phyloP scores from a whole-genome alignment of 2,888 invertebrate genomes.

The Plagodis pulveraria region DNA sequence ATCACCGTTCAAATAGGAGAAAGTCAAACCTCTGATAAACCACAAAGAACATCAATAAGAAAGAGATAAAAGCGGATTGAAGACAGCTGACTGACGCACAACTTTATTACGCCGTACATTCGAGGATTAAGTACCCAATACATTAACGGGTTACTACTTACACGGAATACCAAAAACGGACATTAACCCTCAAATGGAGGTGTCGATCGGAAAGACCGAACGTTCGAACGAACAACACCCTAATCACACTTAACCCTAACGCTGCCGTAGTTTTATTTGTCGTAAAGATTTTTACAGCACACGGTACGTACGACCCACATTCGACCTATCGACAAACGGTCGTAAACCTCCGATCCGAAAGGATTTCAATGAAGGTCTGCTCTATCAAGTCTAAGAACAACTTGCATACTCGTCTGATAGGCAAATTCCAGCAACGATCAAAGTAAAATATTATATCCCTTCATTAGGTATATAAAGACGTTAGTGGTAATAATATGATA shows the following conservation, averaged over 20 bases:
- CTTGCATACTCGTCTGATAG: constrained; percentile 21
- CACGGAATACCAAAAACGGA: constrained; percentile 25
- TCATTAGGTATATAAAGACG: too few species aligned
- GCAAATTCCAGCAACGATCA: not conserved
- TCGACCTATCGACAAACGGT: constrained; percentile 60
- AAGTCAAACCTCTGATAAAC: constrained; percentile 5
- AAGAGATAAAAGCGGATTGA: constrained; percentile 20
- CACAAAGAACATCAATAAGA: constrained; percentile 9
- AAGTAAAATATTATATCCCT: too few species aligned
- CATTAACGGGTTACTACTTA: constrained; percentile 31
- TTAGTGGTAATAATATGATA: too few species aligned
- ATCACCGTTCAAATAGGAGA: not conserved
- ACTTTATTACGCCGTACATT: constrained; percentile 30
- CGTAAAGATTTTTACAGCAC: constrained; percentile 77
- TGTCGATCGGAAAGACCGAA: constrained; percentile 41
- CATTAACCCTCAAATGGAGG: constrained; percentile 38
- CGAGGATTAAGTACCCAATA: constrained; percentile 30
- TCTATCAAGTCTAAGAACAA: constrained; percentile 38
- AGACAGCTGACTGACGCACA: constrained; percentile 27
- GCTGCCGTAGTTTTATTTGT: constrained; percentile 70
- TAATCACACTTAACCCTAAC: constrained; percentile 76
- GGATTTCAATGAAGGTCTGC: constrained; percentile 64
- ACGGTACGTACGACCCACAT: constrained; percentile 55
- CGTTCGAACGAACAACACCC: constrained; percentile 46
- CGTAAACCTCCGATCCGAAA: constrained; percentile 59